These are phyloP conservation scores for Neolamprologus fasciatus DNA, from an alignment of 2,113 vertebrate species.

Conservation along the genomic window DNA sequence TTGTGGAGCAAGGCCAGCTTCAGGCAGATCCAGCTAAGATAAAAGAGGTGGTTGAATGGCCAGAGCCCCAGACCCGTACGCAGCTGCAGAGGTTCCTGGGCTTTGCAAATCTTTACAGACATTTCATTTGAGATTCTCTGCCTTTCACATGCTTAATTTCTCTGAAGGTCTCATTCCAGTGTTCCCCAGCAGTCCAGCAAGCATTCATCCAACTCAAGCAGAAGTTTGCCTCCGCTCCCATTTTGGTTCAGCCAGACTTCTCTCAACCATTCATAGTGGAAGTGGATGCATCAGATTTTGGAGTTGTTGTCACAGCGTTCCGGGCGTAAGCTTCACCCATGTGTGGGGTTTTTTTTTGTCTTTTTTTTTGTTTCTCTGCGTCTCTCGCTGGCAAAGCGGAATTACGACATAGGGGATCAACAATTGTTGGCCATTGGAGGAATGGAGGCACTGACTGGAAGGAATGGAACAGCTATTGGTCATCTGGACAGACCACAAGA, in stretches of 20 bases:
- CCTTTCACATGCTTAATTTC: not conserved
- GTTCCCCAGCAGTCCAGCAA: not conserved
- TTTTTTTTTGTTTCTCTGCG: not conserved
- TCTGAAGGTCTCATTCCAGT: not conserved
- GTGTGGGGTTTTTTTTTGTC: fast-evolving
- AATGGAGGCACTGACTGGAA: not conserved
- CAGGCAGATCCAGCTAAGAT: not conserved
- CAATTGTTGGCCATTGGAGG: not conserved
- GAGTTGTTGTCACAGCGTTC: not conserved
- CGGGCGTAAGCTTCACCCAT: not conserved
- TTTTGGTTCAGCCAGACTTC: not conserved
- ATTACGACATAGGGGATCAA: not conserved
- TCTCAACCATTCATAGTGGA: not conserved
- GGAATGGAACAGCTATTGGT: not conserved
- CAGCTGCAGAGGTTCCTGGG: not conserved
- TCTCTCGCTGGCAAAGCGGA: not conserved
- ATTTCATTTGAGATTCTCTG: not conserved
- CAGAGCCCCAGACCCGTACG: not conserved
- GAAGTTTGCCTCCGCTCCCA: not conserved
- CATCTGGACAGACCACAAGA: not conserved
- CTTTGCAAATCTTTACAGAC: not conserved
- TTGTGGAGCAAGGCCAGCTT: not conserved
- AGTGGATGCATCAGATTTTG: not conserved
- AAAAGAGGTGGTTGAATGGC: not conserved
- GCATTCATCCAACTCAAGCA: not conserved